phyloP scores from a whole-genome alignment of 2,113 vertebrate species.

The Lampris megalopsis region DNA sequence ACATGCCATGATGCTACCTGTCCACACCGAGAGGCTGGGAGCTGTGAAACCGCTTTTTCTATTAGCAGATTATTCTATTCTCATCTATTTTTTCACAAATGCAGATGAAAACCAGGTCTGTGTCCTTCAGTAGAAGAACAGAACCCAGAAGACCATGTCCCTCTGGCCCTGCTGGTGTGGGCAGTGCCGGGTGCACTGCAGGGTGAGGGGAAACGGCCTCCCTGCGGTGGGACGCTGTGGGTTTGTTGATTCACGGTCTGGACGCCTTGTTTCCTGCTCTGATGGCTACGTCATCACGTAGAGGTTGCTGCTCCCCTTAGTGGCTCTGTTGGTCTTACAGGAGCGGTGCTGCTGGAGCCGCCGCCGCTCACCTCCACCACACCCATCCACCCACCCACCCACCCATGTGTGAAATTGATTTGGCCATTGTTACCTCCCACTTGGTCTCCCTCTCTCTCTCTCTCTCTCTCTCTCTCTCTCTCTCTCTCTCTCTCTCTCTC shows the following conservation, averaged over 20 bases:
- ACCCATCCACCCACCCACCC: conserved; percentile 7
- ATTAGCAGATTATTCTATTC: too few relatives aligned
- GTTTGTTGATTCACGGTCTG: neutral
- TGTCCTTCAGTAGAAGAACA: too few relatives aligned
- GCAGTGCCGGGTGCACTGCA: too few relatives aligned
- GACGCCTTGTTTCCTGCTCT: conserved; percentile 43
- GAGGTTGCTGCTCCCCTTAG: conserved; percentile 33
- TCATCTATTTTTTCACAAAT: too few relatives aligned
- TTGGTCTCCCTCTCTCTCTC: conserved; percentile 34
- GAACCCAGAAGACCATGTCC: too few relatives aligned
- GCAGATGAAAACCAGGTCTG: too few relatives aligned
- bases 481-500: neutral
- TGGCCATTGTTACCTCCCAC: conserved; percentile 58
- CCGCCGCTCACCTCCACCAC: conserved; percentile 52
- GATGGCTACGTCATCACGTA: conserved; percentile 47
- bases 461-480: neutral
- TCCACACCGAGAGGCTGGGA: too few relatives aligned
- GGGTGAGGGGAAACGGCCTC: neutral
- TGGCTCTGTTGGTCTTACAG: conserved; percentile 42
- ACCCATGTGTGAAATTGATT: conserved; percentile 80
- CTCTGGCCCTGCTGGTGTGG: too few relatives aligned
- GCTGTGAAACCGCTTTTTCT: too few relatives aligned
- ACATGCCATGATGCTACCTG: too few relatives aligned
- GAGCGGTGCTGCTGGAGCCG: conserved; percentile 45
- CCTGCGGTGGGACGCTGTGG: neutral